These are phyloP conservation scores for Terebella lapidaria DNA, from an alignment of 2,888 invertebrate genomes.

Conservation along the genomic window DNA sequence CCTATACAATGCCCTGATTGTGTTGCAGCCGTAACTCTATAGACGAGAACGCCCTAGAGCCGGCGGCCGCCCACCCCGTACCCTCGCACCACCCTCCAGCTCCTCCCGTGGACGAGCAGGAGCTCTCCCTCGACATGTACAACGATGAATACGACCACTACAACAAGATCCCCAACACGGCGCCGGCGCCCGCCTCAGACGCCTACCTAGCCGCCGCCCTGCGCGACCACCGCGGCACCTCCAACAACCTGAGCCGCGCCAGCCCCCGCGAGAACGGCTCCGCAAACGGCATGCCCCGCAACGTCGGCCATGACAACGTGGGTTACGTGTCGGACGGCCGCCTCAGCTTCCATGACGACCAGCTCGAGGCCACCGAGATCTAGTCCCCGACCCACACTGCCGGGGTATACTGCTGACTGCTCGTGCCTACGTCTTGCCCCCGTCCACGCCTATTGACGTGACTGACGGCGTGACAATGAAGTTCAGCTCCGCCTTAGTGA, in stretches of 20 bases:
- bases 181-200: background rate
- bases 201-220: constrained; percentile 11
- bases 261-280: background rate
- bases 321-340: too few species aligned
- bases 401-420: too few species aligned
- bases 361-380: too few species aligned
- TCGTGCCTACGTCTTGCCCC: too few species aligned
- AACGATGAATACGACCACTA: constrained; percentile 21
- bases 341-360: too few species aligned
- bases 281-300: constrained; percentile 3
- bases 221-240: background rate
- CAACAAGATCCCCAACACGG: constrained; percentile 1
- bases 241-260: background rate
- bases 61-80: background rate
- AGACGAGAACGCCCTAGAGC: constrained; percentile 17
- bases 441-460: too few species aligned
- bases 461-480: too few species aligned
- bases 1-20: too few species aligned
- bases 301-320: too few species aligned
- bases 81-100: background rate
- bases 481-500: too few species aligned
- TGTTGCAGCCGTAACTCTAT: constrained; percentile 19
- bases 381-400: too few species aligned
- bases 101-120: constrained; percentile 17
- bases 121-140: constrained; percentile 17